Evolutionary conservation across 2,113 vertebrate genomes (phyloP), one percentile per base, ranked within the genome.

Genomic region (Lamprotornis superbus): DNA sequence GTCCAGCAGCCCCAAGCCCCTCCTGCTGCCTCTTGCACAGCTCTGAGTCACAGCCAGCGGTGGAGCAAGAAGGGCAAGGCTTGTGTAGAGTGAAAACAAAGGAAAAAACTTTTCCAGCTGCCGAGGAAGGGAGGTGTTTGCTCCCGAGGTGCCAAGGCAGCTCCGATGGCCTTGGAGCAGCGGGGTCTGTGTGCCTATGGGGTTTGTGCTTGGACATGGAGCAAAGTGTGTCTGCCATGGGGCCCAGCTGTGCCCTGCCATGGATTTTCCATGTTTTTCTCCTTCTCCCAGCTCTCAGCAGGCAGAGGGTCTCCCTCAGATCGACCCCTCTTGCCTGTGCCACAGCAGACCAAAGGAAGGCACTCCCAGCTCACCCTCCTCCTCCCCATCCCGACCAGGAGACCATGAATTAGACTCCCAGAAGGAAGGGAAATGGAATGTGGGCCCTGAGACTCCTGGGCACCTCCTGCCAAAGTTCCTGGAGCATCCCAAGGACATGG

Each of bases 181-280:
- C 0, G 0, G 2, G n/a, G 20, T 27, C n/a, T 31, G 4, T 10
- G 33, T 0, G 0, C 15, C 20, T 5, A 6, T 20, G 52, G 25
- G 9, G 7, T 24, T 5, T 8, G 24, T 35, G 16, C 11, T 9
- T 22, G 64, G 33, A 4, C 37, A 18, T 3, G 39, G 71, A 50
- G n/a, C 7, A 25, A 79, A 63, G 33, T 12, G 0, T 16, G 14
- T 6, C 33, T 74, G 68, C 55, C 17, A 1, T 2, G 31, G 14
- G 8, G 22, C 27, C n/a, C 5, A 33, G 47, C 10, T 0, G 0
- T 17, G 47, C 15, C 77, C 33, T 5, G 7, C n/a, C 56, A 49
- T 3, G 3, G 25, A 6, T 5, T 35, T 44, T 37, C 46, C 33
- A 3, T 3, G 22, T 17, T 30, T 16, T 73, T 35, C 42, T 63